A percentile compares a stretch with the other conserved stretches of the same genome.
These are phyloP conservation scores for Euphydryas editha DNA, from an alignment of 2,888 invertebrate species.

Conservation along the genomic window DNA sequence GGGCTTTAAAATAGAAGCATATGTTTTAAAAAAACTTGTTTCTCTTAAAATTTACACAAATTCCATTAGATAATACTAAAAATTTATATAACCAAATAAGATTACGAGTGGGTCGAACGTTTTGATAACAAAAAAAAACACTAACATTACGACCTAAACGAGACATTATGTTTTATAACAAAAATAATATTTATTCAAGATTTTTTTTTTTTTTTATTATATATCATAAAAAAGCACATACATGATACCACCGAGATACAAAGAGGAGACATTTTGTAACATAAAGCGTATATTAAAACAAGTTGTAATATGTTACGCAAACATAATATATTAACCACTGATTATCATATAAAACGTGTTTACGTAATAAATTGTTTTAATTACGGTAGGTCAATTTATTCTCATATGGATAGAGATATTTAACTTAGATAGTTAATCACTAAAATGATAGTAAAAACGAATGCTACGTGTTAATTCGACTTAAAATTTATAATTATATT, in stretches of 20 bases:
- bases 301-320: constrained; percentile 31
- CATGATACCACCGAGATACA: neutral
- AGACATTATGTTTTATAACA: constrained; percentile 2
- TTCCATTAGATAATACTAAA: neutral
- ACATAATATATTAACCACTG: constrained; percentile 17
- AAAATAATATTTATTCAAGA: constrained; percentile 3
- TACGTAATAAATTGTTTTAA: constrained; percentile 37
- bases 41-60: neutral
- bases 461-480: neutral
- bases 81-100: constrained; percentile 5
- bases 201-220: neutral
- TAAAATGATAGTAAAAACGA: constrained; percentile 1
- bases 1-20: no score
- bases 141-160: constrained; percentile 17
- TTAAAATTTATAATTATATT: no score
- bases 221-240: neutral
- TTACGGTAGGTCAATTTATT: constrained; percentile 31
- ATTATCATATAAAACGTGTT: constrained; percentile 35
- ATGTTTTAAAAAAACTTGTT: neutral
- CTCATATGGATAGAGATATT: neutral
- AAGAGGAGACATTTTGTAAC: constrained; percentile 5
- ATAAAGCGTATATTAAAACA: constrained; percentile 23
- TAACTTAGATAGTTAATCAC: neutral
- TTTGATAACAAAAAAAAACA: constrained; percentile 15
- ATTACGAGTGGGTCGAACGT: neutral